These are phyloP conservation scores for Halichondria panicea DNA, from an alignment of 37 sponge, comb jelly and placozoan genomes.

Conservation along the genomic window DNA sequence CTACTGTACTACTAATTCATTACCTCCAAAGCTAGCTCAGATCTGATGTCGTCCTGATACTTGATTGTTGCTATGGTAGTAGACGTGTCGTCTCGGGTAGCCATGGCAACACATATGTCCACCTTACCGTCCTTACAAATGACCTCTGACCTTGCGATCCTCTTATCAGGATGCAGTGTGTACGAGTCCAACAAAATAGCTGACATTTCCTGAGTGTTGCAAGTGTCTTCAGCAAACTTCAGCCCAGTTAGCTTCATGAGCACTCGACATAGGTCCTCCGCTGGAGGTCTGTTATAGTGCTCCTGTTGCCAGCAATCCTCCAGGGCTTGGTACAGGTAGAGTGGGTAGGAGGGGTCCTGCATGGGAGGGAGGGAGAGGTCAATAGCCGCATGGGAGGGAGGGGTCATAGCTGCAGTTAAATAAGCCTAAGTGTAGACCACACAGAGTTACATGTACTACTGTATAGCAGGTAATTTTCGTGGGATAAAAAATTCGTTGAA, in stretches of 20 bases:
- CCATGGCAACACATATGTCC: conserved; percentile 22
- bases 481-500: too few relatives aligned
- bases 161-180: conserved; percentile 3
- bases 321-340: conserved; percentile 41
- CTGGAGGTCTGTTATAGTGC: conserved; percentile 46
- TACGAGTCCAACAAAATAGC: conserved; percentile 31
- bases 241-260: conserved; percentile 19
- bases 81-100: background rate
- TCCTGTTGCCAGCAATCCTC: conserved; percentile 73
- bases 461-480: too few relatives aligned
- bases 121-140: conserved; percentile 1
- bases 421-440: too few relatives aligned
- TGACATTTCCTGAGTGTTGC: background rate
- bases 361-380: background rate
- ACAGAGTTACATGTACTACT: too few relatives aligned
- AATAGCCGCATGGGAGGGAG: background rate
- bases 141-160: conserved; percentile 12
- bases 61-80: background rate
- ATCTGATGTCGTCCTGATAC: background rate
- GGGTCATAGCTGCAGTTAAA: background rate
- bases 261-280: conserved; percentile 10
- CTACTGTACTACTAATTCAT: background rate
- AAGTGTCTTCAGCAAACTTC: background rate
- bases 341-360: conserved; percentile 54
- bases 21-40: background rate